Conservation (phyloP, 1,140 invertebrate genomes). For the Drosophila eugracilis region DNA sequence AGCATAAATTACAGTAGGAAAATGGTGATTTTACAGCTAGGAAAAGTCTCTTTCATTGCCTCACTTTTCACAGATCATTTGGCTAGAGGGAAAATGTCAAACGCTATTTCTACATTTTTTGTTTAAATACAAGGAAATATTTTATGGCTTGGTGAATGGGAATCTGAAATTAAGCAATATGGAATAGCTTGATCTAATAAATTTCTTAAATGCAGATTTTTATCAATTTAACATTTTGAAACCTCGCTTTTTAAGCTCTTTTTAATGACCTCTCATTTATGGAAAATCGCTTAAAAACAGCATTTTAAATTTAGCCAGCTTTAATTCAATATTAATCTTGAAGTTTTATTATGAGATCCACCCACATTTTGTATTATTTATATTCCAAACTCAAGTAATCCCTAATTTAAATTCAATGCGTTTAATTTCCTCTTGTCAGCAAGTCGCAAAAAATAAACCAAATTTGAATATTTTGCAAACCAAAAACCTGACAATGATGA, state of each 20-base stretch:
- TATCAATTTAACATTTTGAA: no score
- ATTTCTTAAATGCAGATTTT: no score
- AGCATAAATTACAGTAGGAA: slow-evolving; percentile 37
- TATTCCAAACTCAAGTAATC: slow-evolving; percentile 1
- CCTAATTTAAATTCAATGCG: slow-evolving; percentile 34
- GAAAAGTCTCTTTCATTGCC: slow-evolving; percentile 30
- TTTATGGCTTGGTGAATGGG: no score
- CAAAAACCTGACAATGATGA: slow-evolving; percentile 19
- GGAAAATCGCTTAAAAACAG: background rate
- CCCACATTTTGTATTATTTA: background rate
- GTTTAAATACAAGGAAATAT: background rate
- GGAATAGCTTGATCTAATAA: background rate
- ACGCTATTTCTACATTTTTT: slow-evolving; percentile 19
- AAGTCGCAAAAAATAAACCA: slow-evolving; percentile 12
- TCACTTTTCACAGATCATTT: slow-evolving; percentile 11
- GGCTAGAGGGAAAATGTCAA: slow-evolving; percentile 24
- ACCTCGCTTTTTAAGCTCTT: background rate
- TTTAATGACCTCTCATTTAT: background rate
- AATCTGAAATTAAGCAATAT: no score
- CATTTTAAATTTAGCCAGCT: background rate
- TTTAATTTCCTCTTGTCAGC: slow-evolving; percentile 48
- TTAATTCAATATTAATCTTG: background rate
- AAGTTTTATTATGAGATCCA: background rate
- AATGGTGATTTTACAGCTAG: slow-evolving; percentile 32
- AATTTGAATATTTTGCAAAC: slow-evolving; percentile 36